Percentiles rank a stretch among this genome's conserved stretches.
Evolutionary conservation across 1,140 invertebrate genomes (phyloP).

Genomic region (Lamellibrachia luymesi): DNA sequence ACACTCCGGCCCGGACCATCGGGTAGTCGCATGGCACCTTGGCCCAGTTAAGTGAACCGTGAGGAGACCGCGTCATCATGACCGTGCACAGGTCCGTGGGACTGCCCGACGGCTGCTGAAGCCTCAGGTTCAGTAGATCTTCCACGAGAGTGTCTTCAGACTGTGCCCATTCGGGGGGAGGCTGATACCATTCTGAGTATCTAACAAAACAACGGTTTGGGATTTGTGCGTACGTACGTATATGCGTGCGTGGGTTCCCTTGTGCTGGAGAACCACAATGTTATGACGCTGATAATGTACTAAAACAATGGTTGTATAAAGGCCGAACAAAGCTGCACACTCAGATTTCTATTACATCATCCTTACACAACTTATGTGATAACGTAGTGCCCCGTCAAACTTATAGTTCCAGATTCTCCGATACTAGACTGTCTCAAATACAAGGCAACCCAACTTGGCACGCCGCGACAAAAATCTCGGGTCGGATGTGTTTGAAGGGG

Average conservation of each 20-base stretch:
- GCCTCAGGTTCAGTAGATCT: not conserved
- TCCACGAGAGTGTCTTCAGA: not conserved
- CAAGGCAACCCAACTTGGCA: too few species aligned
- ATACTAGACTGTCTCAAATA: too few species aligned
- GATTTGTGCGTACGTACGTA: too few species aligned
- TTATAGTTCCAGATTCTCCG: too few species aligned
- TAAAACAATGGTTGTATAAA: not conserved
- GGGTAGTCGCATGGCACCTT: slow-evolving; percentile 19
- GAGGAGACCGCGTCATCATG: not conserved
- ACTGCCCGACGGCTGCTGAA: not conserved
- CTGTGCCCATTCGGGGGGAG: not conserved
- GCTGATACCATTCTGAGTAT: slow-evolving; percentile 13
- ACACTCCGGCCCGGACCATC: not conserved
- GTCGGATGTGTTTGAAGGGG: too few species aligned
- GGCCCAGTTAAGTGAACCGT: slow-evolving; percentile 8
- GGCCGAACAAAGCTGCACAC: not conserved
- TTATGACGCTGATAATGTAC: too few species aligned
- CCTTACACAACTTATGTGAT: too few species aligned
- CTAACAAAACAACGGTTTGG: not conserved
- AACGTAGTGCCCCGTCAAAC: too few species aligned
- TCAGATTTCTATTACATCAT: too few species aligned
- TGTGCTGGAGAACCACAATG: not conserved
- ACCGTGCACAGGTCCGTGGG: slow-evolving; percentile 1
- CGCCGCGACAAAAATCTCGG: too few species aligned
- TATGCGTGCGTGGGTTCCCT: not conserved